Percentiles rank a stretch among this genome's conserved stretches.
Conservation (phyloP, 2,113 vertebrate genomes). For the Psettodes erumei region DNA sequence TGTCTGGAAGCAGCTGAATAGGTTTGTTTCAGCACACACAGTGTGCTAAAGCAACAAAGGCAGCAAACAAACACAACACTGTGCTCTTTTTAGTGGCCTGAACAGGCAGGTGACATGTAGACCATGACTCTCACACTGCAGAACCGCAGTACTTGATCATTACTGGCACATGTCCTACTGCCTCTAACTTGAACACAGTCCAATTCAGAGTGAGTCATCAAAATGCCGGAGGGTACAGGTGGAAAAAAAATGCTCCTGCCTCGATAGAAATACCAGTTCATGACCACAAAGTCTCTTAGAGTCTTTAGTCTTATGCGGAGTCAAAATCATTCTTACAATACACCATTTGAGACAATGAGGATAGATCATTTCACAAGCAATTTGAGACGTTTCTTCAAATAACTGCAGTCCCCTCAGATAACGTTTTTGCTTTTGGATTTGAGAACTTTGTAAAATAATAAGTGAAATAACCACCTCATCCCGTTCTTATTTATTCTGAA, state of each 20-base stretch:
- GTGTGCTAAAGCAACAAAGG: neutral
- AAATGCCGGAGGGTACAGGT: conserved; percentile 56
- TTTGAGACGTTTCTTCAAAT: neutral
- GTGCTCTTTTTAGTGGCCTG: neutral
- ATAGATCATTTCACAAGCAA: neutral
- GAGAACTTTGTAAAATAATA: neutral
- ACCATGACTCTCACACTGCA: conserved; percentile 12
- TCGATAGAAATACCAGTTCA: conserved; percentile 20
- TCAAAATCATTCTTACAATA: conserved; percentile 1
- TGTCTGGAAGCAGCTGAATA: neutral
- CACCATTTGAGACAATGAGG: neutral
- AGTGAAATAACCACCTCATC: neutral
- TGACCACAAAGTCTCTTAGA: neutral
- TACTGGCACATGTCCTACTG: conserved; percentile 49
- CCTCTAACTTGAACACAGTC: conserved; percentile 43
- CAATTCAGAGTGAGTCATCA: conserved; percentile 59
- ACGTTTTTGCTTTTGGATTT: neutral
- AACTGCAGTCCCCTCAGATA: neutral
- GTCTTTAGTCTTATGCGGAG: neutral
- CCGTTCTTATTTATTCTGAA: conserved; percentile 1
- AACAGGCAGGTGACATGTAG: conserved; percentile 25
- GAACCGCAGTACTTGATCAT: conserved; percentile 42
- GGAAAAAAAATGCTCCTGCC: neutral
- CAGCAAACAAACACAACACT: neutral
- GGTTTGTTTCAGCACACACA: neutral